These are phyloP conservation scores for Cavia porcellus DNA, from an alignment of 2,113 vertebrate species.

Conservation along the genomic window DNA sequence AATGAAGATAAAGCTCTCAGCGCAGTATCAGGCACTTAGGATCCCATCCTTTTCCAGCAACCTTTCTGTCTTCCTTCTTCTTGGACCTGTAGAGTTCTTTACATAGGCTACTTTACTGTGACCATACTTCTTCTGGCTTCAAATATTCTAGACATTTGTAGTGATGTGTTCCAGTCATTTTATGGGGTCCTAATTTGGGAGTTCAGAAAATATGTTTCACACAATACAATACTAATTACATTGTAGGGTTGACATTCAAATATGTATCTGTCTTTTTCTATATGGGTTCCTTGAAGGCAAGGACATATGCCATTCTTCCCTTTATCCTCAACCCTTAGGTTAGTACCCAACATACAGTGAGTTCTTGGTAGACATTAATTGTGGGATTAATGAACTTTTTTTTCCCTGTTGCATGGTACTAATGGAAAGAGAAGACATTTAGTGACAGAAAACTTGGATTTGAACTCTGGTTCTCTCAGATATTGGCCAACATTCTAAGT, in stretches of 20 bases:
- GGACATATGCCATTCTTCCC: background rate
- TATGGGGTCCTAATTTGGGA: background rate
- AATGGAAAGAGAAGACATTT: background rate
- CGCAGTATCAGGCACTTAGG: background rate
- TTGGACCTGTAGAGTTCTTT: background rate
- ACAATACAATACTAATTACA: background rate
- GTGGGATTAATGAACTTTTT: background rate
- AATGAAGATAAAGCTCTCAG: background rate
- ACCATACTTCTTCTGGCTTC: constrained; percentile 5
- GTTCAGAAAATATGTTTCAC: background rate
- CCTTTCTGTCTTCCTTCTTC: background rate
- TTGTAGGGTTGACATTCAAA: background rate
- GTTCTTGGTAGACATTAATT: background rate
- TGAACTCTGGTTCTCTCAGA: constrained; percentile 17
- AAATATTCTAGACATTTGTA: constrained; percentile 17
- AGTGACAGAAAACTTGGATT: background rate
- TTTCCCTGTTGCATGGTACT: background rate
- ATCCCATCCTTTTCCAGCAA: background rate
- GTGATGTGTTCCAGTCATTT: background rate
- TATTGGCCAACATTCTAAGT: background rate
- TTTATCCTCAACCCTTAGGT: background rate
- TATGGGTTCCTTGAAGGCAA: background rate
- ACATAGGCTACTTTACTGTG: background rate
- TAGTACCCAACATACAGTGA: background rate
- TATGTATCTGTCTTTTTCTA: background rate